Base-by-base conservation (phyloP, 2,113 vertebrate genomes). In the Triplophysa siluroides region DNA sequence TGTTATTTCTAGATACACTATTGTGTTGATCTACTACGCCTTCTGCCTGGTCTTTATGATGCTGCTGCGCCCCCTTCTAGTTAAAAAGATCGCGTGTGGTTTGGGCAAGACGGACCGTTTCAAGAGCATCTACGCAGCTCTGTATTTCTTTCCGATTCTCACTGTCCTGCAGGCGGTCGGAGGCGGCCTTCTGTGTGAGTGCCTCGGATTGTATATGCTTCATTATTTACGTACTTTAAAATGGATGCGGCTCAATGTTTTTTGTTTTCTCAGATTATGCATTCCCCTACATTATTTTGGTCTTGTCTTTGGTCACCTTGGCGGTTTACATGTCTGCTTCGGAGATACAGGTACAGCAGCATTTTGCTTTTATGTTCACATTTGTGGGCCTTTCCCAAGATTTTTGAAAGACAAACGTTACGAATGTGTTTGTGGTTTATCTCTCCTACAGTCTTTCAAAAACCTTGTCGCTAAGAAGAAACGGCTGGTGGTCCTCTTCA, bases 281-380 rank as follows among this genome's bases (percentile, higher is more conserved):
- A 0, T 99, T 98, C 72, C 97, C 98, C 0, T 99, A 96, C 86
- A 99, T 99, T 84, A 94, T 98, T 65, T 89, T 98, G 87, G 98
- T 99, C 23, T 87, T 98, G 79, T 99, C 98, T 7, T 86, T 99
- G 87, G 93, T 99, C 26, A 99, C 98, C 0, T 87, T 99, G 87
- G 97, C 97, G 74, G 96, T 99, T 1, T 99, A 99, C 91, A 94
- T 99, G 95, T 99, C 98, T 10, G 96, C 96, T 85, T 98, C 97
- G 64, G 96, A 99, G 91, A 97, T 99, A 80, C 96, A 99, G 95
- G 98, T 99, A 92, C 23, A 19, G 50, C 9, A 1, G n/a, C 23
- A 18, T 26, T 21, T 21, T 64, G 3, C 69, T 7, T 60, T 29
- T 70, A 21, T 54, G 2, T 70, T 10, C 58, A 19, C 50, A 43